Evolutionary conservation across 2,888 invertebrate genomes (phyloP), one percentile per base, ranked within the genome.

Genomic region (Campoplex nolae): DNA sequence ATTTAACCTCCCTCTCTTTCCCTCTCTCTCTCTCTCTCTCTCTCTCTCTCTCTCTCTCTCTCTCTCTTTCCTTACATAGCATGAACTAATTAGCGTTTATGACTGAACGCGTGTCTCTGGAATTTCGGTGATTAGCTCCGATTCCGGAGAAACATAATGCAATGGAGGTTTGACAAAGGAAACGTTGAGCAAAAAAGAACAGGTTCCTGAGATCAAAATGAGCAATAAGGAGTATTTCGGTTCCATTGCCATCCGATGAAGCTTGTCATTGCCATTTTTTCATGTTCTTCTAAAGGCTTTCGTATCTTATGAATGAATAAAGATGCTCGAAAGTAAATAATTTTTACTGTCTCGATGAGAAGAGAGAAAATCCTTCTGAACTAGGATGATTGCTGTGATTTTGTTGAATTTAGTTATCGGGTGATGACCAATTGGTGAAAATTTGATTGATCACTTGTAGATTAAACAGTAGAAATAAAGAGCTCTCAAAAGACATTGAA

Each of bases 81-180:
- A 48, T 68, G 67, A 48, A 32, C 83, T 85, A 76, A 87, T 87
- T 78, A 87, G 70, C 78, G 70, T 74, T 81, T 48, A 54, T 58
- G 42, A 45, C 70, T 9, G 65, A 76, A 79, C 32, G 71, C 28
- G 56, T 8, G 73, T 70, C 76, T 35, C 45, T 77, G 76, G 71
- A 85, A 65, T 76, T 77, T 58, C 18, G 58, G 48, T 42, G 78
- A 75, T 75, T 79, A 85, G 45, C 9, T 65, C 67, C 65, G 67
- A 67, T 65, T 13, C 32, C 42, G 48, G 23, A 62, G 51, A n/a
- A 58, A 7, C n/a, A 4, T 18, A 35, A 16, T 23, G n/a, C 23
- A 65, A 56, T 28, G 32, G 32, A 67, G 18, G n/a, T 16, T 71
- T 28, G 18, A n/a, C 28, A 54, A 38, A 38, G 18, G 8, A 45